Percentiles rank a stretch among this genome's conserved stretches.
Evolutionary conservation across 1,140 invertebrate species (phyloP).

Genomic region (Drosophila cardini): DNA sequence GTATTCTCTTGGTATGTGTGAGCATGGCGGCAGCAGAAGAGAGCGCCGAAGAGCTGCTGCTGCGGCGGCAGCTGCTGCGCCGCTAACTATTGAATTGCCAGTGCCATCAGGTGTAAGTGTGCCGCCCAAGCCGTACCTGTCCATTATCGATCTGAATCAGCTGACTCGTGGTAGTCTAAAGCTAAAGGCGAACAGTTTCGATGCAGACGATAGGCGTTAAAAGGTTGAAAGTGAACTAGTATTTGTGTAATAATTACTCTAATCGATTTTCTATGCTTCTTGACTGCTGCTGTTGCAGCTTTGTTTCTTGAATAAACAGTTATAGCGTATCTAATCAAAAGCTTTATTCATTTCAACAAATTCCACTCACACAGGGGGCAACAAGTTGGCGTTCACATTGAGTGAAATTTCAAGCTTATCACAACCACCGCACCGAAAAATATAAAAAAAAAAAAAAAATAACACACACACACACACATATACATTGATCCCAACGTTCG

Average conservation of each 20-base stretch:
- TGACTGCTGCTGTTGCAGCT: slow-evolving; percentile 26
- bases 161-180: slow-evolving; percentile 87
- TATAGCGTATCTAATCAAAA: slow-evolving; percentile 27
- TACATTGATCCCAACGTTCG: not conserved
- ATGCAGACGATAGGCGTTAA: slow-evolving; percentile 65
- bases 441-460: not conserved
- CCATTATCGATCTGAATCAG: slow-evolving; percentile 90
- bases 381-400: slow-evolving; percentile 44
- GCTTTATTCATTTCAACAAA: slow-evolving; percentile 8
- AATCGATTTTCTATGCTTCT: slow-evolving; percentile 42
- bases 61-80: slow-evolving; percentile 35
- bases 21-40: slow-evolving; percentile 1
- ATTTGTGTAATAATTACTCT: slow-evolving; percentile 8
- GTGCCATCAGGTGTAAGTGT: slow-evolving; percentile 69
- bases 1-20: slow-evolving; percentile 60
- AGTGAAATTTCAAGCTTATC: slow-evolving; percentile 40
- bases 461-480: not conserved
- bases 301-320: slow-evolving; percentile 41
- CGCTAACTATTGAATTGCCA: slow-evolving; percentile 60
- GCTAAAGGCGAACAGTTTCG: slow-evolving; percentile 70
- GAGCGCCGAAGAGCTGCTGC: not conserved
- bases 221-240: not conserved
- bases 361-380: slow-evolving; percentile 20
- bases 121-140: slow-evolving; percentile 87
- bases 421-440: not conserved